Evolutionary conservation across 2,113 vertebrate species (phyloP), one percentile per base, ranked within the genome.

Genomic region (Phasianus colchicus): DNA sequence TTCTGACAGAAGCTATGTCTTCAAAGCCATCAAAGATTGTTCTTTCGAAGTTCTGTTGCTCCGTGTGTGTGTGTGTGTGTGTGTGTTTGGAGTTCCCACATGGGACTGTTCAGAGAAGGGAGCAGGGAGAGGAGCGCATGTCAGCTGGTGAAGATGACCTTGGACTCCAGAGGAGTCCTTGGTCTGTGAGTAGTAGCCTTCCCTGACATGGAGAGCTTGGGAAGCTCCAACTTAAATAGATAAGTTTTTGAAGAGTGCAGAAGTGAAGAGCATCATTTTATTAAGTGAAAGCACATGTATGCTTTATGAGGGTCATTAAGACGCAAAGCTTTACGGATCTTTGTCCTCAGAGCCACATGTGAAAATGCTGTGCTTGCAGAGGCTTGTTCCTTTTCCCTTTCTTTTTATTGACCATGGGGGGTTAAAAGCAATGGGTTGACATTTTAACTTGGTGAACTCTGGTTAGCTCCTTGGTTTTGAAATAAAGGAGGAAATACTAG

Each of bases 91-190:
- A 55, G 22, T 36, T 90, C 34, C 63, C 17, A 5, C 1, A 1
- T 0, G 1, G 45, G n/a, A 42, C 34, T 0, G 1, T 45, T n/a
- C n/a, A 50, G 74, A 70, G 67, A 61, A 50, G 30, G 55, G 40
- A 43, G 8, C 0, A 0, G 22, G 0, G 0, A 65, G 47, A 69
- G 17, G 19, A 3, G 2, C 20, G 12, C 0, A 1, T 30, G 40
- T 30, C 12, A 27, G 29, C 38, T 3, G 17, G 60, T 89, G 47
- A 84, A 30, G 45, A 25, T 0, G 0, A 13, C 38, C 78, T 60
- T 74, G 34, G 32, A 40, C 38, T 42, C 25, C 71, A 24, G 48
- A 50, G 58, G 24, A n/a, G 7, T 54, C 48, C 57, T 63, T 48
- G 21, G 5, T 2, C 2, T 58, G 4, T 42, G 13, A 2, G 1